These are phyloP conservation scores for Meloidogyne chitwoodi DNA, from an alignment of 1,140 invertebrate genomes.

Conservation along the genomic window DNA sequence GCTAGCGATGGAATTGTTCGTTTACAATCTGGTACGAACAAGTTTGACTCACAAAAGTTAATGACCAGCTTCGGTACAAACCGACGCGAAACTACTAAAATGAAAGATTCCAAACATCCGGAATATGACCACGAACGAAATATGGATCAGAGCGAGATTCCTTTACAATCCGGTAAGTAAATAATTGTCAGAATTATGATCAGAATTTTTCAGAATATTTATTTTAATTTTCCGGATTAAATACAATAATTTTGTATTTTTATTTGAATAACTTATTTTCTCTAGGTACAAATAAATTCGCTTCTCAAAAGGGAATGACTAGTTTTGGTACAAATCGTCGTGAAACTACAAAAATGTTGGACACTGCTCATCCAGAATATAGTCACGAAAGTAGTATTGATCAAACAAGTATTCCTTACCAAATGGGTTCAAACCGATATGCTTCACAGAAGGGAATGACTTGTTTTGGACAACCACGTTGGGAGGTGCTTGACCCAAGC, in stretches of 20 bases:
- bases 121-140: slow-evolving; percentile 54
- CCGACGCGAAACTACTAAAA: slow-evolving; percentile 59
- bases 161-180: slow-evolving; percentile 48
- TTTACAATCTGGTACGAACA: slow-evolving; percentile 60
- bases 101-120: slow-evolving; percentile 55
- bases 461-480: slow-evolving; percentile 58
- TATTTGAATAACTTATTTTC: too few relatives aligned
- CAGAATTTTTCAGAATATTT: too few relatives aligned
- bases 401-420: slow-evolving; percentile 53
- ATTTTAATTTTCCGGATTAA: not conserved
- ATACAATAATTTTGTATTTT: not conserved
- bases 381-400: slow-evolving; percentile 51
- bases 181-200: too few relatives aligned
- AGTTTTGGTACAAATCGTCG: slow-evolving; percentile 58
- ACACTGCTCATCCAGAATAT: slow-evolving; percentile 47
- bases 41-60: slow-evolving; percentile 52
- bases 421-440: slow-evolving; percentile 60
- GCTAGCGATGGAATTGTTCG: slow-evolving; percentile 58
- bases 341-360: slow-evolving; percentile 55
- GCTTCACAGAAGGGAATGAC: slow-evolving; percentile 60
- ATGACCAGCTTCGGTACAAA: slow-evolving; percentile 51
- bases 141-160: slow-evolving; percentile 55
- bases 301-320: slow-evolving; percentile 60
- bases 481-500: slow-evolving; percentile 59
- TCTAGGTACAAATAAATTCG: slow-evolving; percentile 56